phyloP scores from a whole-genome alignment of 2,797 vertebrate species.

The Picus viridis region DNA sequence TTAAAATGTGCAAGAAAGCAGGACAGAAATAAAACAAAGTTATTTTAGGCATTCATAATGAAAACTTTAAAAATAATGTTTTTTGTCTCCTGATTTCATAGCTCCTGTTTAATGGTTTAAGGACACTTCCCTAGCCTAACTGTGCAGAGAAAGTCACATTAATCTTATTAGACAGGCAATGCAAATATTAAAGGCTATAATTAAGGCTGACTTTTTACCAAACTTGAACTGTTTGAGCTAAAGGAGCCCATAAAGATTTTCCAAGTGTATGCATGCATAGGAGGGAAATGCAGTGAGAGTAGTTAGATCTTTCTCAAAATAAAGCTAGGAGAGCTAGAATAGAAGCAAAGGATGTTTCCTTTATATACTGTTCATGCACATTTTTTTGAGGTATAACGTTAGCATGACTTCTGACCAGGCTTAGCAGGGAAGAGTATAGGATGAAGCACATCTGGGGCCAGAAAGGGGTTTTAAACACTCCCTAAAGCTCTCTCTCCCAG shows the following conservation, averaged over 20 bases:
- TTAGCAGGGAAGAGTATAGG: background rate
- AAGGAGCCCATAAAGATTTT: background rate
- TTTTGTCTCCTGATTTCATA: background rate
- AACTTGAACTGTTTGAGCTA: background rate
- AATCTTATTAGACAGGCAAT: background rate
- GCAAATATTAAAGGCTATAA: background rate
- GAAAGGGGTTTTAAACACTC: background rate
- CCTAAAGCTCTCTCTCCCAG: background rate
- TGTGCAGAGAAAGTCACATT: background rate
- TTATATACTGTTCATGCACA: background rate
- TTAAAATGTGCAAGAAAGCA: background rate
- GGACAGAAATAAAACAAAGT: background rate
- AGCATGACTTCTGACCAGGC: background rate
- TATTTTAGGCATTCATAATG: background rate
- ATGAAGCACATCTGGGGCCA: background rate
- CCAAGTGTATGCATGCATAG: background rate
- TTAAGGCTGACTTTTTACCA: background rate
- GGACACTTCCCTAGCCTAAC: background rate
- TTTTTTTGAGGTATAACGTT: background rate
- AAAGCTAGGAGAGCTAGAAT: background rate
- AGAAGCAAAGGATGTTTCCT: background rate
- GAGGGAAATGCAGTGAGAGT: background rate
- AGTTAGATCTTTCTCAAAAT: background rate
- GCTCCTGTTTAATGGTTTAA: background rate
- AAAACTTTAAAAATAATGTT: background rate